Percentiles rank a stretch among this genome's conserved stretches.
phyloP scores from a whole-genome alignment of 2,113 vertebrate genomes.

The Craseonycteris thonglongyai region DNA sequence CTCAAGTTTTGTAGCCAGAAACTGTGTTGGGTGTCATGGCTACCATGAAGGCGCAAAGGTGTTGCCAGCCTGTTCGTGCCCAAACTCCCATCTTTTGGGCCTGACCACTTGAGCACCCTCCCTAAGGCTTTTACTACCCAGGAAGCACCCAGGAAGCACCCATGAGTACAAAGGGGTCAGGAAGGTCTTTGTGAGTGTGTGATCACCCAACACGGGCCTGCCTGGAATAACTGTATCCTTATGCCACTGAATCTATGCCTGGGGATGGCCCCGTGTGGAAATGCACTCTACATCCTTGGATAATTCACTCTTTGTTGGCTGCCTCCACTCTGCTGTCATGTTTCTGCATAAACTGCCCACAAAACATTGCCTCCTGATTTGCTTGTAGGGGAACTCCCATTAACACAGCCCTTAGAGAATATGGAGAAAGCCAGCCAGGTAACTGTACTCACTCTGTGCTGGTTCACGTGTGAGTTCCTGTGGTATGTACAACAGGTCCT shows the following conservation, averaged over 20 bases:
- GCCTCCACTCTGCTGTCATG: rapidly evolving
- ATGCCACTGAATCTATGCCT: background rate
- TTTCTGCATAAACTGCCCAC: too few species aligned
- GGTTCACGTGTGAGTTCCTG: rapidly evolving
- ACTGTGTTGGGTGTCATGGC: background rate
- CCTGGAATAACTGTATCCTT: rapidly evolving
- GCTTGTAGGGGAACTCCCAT: background rate
- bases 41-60: background rate
- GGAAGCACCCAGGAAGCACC: too few species aligned
- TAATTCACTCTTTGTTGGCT: background rate
- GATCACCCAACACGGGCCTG: rapidly evolving
- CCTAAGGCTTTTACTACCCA: rapidly evolving
- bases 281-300: rapidly evolving
- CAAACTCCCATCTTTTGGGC: rapidly evolving
- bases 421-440: too few species aligned
- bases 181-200: background rate
- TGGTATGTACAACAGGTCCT: background rate
- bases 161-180: background rate
- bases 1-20: background rate
- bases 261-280: rapidly evolving
- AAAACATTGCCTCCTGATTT: too few species aligned
- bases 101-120: background rate
- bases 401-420: background rate
- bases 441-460: background rate
- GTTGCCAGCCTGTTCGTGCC: background rate